Conservation (phyloP, 2,113 vertebrate species). For the Oreotrochilus melanogaster region DNA sequence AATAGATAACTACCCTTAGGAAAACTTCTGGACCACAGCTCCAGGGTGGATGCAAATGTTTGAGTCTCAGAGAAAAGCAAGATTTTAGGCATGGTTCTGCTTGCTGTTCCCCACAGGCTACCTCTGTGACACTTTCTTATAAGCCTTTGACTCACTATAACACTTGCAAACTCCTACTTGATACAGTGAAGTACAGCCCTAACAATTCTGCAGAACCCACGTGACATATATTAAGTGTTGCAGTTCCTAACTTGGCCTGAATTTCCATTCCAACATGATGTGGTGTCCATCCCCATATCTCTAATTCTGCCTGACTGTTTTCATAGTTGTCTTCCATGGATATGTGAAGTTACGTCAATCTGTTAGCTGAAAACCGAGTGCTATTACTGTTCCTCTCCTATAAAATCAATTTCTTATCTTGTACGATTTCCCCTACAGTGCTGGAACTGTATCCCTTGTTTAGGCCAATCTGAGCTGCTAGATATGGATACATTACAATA, state of each 20-base stretch:
- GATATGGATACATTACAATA: neutral
- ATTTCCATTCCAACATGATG: neutral
- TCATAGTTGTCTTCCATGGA: neutral
- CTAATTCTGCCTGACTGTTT: neutral
- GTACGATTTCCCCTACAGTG: neutral
- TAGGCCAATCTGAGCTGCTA: neutral
- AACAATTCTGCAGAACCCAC: rapidly evolving
- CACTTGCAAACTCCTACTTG: neutral
- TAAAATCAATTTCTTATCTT: neutral
- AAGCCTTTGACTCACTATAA: neutral
- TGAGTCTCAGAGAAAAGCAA: neutral
- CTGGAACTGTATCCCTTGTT: neutral
- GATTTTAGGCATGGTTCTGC: neutral
- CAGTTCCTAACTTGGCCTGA: neutral
- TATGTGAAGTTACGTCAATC: neutral
- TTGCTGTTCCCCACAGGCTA: neutral
- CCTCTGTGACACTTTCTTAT: neutral
- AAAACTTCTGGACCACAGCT: neutral
- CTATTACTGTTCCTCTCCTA: neutral
- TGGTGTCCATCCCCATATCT: neutral
- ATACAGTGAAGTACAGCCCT: neutral
- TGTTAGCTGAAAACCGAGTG: neutral
- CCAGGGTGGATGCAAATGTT: neutral
- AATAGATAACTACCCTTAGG: neutral
- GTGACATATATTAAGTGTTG: neutral